phyloP scores from a whole-genome alignment of 2,797 vertebrate genomes.

The Typhlichthys eigenmanni region DNA sequence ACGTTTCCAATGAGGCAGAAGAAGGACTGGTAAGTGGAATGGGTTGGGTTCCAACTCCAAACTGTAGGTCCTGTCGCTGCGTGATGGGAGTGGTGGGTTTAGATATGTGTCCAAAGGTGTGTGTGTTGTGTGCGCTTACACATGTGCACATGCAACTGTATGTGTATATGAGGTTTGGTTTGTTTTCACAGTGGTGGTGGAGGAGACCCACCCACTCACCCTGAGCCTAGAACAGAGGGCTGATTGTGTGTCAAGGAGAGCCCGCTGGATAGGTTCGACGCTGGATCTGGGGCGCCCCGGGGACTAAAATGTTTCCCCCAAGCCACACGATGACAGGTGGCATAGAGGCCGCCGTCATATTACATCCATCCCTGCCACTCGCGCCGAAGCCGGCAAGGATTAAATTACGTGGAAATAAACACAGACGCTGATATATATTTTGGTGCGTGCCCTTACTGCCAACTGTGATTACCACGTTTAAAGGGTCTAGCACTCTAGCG shows the following conservation, averaged over 20 bases:
- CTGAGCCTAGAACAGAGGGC: constrained; percentile 71
- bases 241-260: constrained; percentile 71
- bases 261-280: constrained; percentile 33
- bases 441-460: constrained; percentile 25
- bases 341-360: constrained; percentile 61
- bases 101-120: constrained; percentile 60
- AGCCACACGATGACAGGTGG: constrained; percentile 70
- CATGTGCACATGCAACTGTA: constrained; percentile 55
- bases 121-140: constrained; percentile 53
- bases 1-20: constrained; percentile 74
- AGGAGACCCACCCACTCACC: constrained; percentile 55
- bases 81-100: constrained; percentile 59
- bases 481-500: constrained; percentile 12
- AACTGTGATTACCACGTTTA: constrained; percentile 21
- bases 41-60: constrained; percentile 64
- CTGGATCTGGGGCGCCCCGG: constrained; percentile 45
- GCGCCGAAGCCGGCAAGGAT: constrained; percentile 37
- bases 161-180: constrained; percentile 68
- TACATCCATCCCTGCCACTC: constrained; percentile 36
- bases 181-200: constrained; percentile 72
- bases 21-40: constrained; percentile 75
- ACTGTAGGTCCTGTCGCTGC: constrained; percentile 55
- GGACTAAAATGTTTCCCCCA: constrained; percentile 50
- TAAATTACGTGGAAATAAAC: constrained; percentile 42
- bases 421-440: constrained; percentile 20